Evolutionary conservation across 92 coral and sea anemone species (phyloP), one percentile per base, ranked within the genome.

Genomic region (Phenganax subtilis): DNA sequence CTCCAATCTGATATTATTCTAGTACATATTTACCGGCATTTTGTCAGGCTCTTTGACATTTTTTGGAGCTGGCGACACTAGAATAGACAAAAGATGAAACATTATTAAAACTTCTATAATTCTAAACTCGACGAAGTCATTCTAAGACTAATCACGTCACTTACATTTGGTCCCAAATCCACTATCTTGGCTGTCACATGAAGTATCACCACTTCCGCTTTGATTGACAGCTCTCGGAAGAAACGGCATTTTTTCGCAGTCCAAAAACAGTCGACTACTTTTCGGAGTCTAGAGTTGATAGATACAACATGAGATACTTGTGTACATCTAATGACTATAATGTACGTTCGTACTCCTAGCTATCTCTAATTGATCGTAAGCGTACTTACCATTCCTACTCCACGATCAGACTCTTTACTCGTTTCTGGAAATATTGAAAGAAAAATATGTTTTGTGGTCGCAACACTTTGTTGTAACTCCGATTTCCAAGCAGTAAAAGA

Each of bases 161-260:
- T 12, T 68, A 68, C 73, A 30, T 68, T 68, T 68, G 5, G 6
- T 68, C 9, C 73, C 55, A 1, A 59, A 51, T 63, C 83, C 83
- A 64, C 83, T 79, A 54, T 79, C 83, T 63, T 79, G 73, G 68
- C 83, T 79, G n/a, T 79, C 83, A 79, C 67, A 79, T 7, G 83
- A 79, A 17, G 59, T 68, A 79, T 54, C 74, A 17, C 17, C 61
- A 54, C 83, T 79, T 52, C 55, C 67, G 30, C 65, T 73, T 51
- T 63, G 72, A 17, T 63, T 51, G 67, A 25, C 72, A 10, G 83
- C 56, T 54, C 27, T 79, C n/a, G 31, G 37, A 16, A 79, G 63
- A 79, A 79, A 79, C 14, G 83, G 83, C 10, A 79, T 54, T 65
- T 57, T 63, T 52, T 79, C 83, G 30, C 56, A 62, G 57, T 79